Conservation (phyloP, 2,888 invertebrate species). For the Colletes collaris region DNA sequence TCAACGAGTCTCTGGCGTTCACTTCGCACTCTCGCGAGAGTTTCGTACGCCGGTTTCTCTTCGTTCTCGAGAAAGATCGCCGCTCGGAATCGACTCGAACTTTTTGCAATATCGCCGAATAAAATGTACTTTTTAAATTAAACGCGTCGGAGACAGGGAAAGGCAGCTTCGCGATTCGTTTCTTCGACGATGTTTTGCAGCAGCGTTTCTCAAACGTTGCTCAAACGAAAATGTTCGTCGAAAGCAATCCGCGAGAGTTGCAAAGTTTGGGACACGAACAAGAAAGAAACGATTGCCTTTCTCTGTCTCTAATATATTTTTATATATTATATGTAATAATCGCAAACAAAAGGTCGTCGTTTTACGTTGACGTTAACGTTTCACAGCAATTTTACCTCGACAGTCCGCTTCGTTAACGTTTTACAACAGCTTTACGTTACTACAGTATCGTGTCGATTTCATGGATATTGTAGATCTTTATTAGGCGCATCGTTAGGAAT, state of each 20-base stretch:
- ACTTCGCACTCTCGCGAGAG: not conserved
- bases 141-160: too few species aligned
- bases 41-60: not conserved
- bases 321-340: too few species aligned
- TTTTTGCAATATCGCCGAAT: too few species aligned
- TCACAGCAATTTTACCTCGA: conserved; percentile 6
- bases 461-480: not conserved
- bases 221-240: too few species aligned
- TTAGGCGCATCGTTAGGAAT: not conserved
- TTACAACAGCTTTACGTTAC: conserved; percentile 5
- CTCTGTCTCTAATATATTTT: not conserved
- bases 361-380: not conserved
- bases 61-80: not conserved
- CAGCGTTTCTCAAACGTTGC: too few species aligned
- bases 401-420: not conserved
- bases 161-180: too few species aligned
- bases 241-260: too few species aligned
- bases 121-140: too few species aligned
- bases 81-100: too few species aligned
- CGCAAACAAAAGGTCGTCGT: not conserved
- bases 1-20: not conserved
- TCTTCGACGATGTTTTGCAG: too few species aligned
- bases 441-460: conserved; percentile 1
- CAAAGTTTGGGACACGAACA: too few species aligned
- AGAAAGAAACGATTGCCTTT: not conserved